phyloP scores from a whole-genome alignment of 2,888 invertebrate genomes.

The Tipula unca region DNA sequence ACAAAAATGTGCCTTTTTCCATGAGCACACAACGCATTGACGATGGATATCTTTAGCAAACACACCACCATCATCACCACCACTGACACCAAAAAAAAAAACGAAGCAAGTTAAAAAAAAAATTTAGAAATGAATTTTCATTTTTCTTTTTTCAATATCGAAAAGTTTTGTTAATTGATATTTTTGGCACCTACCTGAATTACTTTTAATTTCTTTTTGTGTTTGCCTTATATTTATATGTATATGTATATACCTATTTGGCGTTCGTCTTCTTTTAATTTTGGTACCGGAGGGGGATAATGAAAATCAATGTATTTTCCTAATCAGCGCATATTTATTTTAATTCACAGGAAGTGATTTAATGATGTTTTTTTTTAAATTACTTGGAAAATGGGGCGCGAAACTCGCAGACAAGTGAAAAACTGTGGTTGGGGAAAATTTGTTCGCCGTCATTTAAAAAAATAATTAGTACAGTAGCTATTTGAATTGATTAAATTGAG shows the following conservation, averaged over 20 bases:
- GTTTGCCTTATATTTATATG: not conserved
- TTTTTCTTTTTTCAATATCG: not conserved
- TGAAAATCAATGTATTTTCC: not conserved
- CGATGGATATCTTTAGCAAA: not conserved
- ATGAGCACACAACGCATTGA: not conserved
- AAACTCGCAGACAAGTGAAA: no score
- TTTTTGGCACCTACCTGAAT: not conserved
- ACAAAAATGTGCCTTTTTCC: not conserved
- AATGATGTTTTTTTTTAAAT: not conserved
- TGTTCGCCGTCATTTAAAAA: no score
- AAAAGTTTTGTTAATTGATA: not conserved
- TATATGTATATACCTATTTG: not conserved
- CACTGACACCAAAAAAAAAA: no score
- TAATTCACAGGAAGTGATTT: not conserved
- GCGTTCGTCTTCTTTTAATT: not conserved
- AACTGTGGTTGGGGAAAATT: no score
- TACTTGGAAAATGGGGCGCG: no score
- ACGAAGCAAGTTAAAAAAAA: not conserved
- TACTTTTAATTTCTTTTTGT: not conserved
- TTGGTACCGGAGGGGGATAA: not conserved
- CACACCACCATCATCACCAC: no score
- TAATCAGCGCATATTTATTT: not conserved
- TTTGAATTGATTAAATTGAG: no score
- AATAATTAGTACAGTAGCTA: no score
- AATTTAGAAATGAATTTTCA: not conserved